Conservation (phyloP, 2,113 vertebrate genomes). For the Pachycephala philippinensis region DNA sequence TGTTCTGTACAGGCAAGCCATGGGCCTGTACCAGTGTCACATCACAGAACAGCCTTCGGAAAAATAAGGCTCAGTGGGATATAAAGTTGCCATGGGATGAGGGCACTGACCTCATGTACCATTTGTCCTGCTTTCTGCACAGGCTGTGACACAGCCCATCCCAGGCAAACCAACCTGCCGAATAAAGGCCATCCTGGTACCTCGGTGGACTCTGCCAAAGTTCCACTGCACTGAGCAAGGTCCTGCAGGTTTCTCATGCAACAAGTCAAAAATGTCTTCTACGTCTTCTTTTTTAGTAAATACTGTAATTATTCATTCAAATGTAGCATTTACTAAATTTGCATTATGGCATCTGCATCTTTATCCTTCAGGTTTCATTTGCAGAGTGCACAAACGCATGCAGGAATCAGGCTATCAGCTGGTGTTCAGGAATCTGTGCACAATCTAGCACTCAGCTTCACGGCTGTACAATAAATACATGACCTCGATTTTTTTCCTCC, state of each 20-base stretch:
- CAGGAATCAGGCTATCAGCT: not conserved
- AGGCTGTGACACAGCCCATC: not conserved
- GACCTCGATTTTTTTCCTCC: accelerated
- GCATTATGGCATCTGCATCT: not conserved
- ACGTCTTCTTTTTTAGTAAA: not conserved
- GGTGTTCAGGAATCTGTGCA: not conserved
- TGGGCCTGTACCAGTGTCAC: not conserved
- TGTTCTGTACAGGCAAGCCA: not conserved
- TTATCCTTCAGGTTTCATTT: not conserved
- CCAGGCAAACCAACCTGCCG: not conserved
- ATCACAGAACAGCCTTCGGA: accelerated
- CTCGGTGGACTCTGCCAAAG: accelerated
- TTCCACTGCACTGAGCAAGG: not conserved
- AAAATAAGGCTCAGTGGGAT: not conserved
- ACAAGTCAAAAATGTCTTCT: not conserved
- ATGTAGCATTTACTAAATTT: not conserved
- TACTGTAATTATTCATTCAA: not conserved
- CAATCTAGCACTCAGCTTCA: not conserved
- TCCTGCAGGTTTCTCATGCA: not conserved
- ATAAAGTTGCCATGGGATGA: accelerated
- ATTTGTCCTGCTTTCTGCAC: not conserved
- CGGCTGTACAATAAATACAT: accelerated
- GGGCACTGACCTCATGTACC: accelerated
- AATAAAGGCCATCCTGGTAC: not conserved
- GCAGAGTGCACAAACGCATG: not conserved